Base-by-base conservation (phyloP, 2,888 invertebrate genomes). In the Campaea margaritaria region DNA sequence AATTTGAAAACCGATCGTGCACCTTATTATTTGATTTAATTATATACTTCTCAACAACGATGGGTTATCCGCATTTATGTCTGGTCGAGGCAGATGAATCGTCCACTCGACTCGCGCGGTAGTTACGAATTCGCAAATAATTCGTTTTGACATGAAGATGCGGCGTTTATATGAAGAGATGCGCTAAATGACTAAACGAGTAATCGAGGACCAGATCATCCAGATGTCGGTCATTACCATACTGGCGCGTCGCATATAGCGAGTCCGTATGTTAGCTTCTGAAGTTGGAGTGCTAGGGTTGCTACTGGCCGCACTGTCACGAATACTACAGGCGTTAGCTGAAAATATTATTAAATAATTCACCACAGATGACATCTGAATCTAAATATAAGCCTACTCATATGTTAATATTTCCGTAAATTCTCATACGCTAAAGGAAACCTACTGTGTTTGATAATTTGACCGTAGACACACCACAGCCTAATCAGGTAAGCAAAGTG, bases 141-240 rank as follows among this genome's bases (percentile, higher is more conserved):
- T 45, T 45, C 13, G 41, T 41, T 36, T 9, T 41, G 34, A 52
- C 28, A 28, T 12, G 45, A 12, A 60, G 67, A 59, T 58, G 45
- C 43, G 66, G 50, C 21, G 21, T 21, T 21, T 21, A 21, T 21
- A 54, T 50, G 64, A 62, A 54, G 53, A 69, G 62, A 64, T 69
- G 65, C 55, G 65, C 64, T n/a, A 59, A 64, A 50, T 52, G 59
- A 56, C 50, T 50, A 50, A 54, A 52, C 46, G 45, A 63, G 65
- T 75, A 70, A 69, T 65, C 69, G 62, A 53, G 64, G 64, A 68
- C 65, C 70, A 67, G 74, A 70, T 72, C 72, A 72, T 68, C 64
- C 57, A 73, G 64, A 60, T 58, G 61, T 53, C 62, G 46, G 62
- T 68, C 59, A 73, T 75, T 75, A 72, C 47, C 71, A 74, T 75